Conservation (phyloP, 2,888 invertebrate species). For the Lymantria dispar region DNA sequence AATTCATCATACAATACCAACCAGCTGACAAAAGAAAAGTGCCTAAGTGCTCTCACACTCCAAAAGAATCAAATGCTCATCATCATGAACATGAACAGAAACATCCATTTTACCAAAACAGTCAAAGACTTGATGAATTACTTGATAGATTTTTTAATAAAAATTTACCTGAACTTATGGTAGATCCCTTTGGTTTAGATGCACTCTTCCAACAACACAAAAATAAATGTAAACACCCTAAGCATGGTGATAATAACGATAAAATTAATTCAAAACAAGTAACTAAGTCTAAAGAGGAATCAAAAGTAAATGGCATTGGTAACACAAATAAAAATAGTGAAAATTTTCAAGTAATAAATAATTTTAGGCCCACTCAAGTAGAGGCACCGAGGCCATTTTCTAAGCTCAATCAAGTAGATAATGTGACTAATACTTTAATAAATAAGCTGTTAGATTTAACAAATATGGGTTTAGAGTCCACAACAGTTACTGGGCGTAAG, state of each 20-base stretch:
- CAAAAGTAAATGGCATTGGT: not conserved
- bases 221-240: constrained; percentile 29
- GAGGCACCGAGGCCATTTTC: not conserved
- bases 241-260: not conserved
- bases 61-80: constrained; percentile 47
- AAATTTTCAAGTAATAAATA: not conserved
- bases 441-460: not conserved
- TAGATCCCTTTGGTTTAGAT: constrained; percentile 36
- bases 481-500: constrained; percentile 4
- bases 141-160: constrained; percentile 48
- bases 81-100: constrained; percentile 47
- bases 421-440: not conserved
- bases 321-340: not conserved
- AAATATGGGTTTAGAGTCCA: constrained; percentile 1
- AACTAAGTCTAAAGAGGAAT: not conserved
- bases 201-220: constrained; percentile 25
- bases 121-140: constrained; percentile 54
- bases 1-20: constrained; percentile 46
- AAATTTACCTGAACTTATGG: constrained; percentile 37
- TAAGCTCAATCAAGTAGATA: not conserved
- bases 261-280: not conserved
- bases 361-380: not conserved
- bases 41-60: constrained; percentile 55
- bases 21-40: constrained; percentile 36
- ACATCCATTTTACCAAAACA: constrained; percentile 61